Percentiles rank a stretch among this genome's conserved stretches.
Conservation (phyloP, 2,888 invertebrate genomes). For the Polylopha cassiicola region DNA sequence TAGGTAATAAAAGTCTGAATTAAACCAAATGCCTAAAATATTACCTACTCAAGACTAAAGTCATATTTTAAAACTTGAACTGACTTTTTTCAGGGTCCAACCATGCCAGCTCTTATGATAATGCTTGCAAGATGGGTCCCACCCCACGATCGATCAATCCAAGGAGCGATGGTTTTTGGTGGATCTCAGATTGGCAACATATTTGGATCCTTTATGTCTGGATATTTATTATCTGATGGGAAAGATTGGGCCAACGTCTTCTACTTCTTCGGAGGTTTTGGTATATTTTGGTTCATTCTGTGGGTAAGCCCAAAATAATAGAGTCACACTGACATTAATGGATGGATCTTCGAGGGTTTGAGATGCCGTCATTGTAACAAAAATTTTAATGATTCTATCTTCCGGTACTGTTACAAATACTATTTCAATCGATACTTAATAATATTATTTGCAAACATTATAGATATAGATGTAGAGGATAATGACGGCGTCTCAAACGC, state of each 20-base stretch:
- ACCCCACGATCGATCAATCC: constrained; percentile 73
- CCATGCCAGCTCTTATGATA: constrained; percentile 82
- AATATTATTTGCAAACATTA: no score
- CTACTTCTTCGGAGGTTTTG: constrained; percentile 77
- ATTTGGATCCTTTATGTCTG: constrained; percentile 73
- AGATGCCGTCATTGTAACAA: no score
- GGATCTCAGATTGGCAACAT: constrained; percentile 78
- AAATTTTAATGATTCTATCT: no score
- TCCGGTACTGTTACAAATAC: no score
- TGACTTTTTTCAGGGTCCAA: constrained; percentile 79
- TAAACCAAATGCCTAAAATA: no score
- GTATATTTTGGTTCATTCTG: constrained; percentile 72
- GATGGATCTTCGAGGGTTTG: no score
- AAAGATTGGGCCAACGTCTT: constrained; percentile 77
- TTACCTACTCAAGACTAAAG: constrained; percentile 21
- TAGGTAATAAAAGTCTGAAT: no score
- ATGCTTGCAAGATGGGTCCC: constrained; percentile 80
- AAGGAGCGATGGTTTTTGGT: constrained; percentile 78
- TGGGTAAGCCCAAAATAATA: constrained; percentile 65
- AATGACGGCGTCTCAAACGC: no score
- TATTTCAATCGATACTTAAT: no score
- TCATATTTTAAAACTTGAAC: constrained; percentile 10
- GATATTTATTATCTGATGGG: constrained; percentile 64
- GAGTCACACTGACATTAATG: no score
- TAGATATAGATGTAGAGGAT: no score